Evolutionary conservation across 2,888 invertebrate genomes (phyloP).

Genomic region (Cacoxenus indagator): DNA sequence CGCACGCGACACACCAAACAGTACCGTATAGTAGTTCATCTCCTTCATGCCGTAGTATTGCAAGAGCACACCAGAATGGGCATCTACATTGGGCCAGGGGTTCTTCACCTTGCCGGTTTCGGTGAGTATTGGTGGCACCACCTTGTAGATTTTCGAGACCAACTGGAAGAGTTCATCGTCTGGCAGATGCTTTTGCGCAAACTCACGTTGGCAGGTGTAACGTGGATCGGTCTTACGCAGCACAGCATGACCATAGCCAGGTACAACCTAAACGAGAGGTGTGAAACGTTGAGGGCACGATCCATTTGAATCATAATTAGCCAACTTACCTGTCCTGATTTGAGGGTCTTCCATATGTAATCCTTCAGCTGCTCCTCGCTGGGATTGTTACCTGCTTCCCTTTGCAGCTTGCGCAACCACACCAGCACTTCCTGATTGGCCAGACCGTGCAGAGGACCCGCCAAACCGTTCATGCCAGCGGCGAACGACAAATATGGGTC

Average conservation of each 20-base stretch:
- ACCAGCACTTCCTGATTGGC: slow-evolving; percentile 94
- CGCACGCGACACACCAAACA: slow-evolving; percentile 90
- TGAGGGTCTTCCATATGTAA: slow-evolving; percentile 96
- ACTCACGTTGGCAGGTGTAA: slow-evolving; percentile 88
- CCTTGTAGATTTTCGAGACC: slow-evolving; percentile 85
- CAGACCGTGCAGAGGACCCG: slow-evolving; percentile 90
- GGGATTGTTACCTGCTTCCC: slow-evolving; percentile 87
- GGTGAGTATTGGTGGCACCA: slow-evolving; percentile 85
- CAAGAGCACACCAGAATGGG: slow-evolving; percentile 87
- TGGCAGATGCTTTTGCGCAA: slow-evolving; percentile 87
- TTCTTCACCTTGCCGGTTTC: slow-evolving; percentile 91
- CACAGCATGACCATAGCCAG: slow-evolving; percentile 92
- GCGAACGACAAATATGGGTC: slow-evolving; percentile 89
- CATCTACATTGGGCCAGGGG: slow-evolving; percentile 95
- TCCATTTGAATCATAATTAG: background rate
- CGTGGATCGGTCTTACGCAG: slow-evolving; percentile 87
- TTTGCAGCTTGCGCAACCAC: slow-evolving; percentile 92
- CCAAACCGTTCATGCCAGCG: slow-evolving; percentile 88
- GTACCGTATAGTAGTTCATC: slow-evolving; percentile 91
- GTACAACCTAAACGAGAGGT: slow-evolving; percentile 76
- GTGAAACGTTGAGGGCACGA: background rate
- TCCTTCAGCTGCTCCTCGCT: slow-evolving; percentile 94
- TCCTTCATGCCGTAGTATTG: slow-evolving; percentile 90
- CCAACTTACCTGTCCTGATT: slow-evolving; percentile 77
- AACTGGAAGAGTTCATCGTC: slow-evolving; percentile 84